Conservation (phyloP, 2,113 vertebrate species). For the Odobenus rosmarus region DNA sequence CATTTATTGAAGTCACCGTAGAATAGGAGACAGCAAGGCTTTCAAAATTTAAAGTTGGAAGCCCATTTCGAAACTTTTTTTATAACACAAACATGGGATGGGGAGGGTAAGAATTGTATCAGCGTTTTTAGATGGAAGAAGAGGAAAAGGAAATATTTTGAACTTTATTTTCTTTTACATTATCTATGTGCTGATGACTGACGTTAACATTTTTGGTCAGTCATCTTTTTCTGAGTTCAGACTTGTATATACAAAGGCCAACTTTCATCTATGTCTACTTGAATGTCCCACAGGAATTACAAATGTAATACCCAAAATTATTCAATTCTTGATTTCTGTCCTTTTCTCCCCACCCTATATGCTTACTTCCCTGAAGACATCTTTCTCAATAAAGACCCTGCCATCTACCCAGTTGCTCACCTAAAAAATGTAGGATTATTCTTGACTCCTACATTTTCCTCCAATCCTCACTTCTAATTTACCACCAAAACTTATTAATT, state of each 20-base stretch:
- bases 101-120: neutral
- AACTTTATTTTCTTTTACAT: neutral
- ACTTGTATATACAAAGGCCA: neutral
- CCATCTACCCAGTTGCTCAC: neutral
- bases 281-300: neutral
- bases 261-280: neutral
- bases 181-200: neutral
- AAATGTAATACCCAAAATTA: neutral
- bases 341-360: neutral
- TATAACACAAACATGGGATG: neutral
- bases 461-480: neutral
- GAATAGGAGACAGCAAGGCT: neutral
- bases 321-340: neutral
- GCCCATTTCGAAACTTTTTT: neutral
- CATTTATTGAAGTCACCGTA: neutral
- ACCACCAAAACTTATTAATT: neutral
- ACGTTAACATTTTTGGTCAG: neutral
- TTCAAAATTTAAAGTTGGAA: conserved; percentile 8
- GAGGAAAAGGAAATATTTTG: neutral
- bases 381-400: neutral
- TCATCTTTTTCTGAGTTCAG: neutral
- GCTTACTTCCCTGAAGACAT: neutral
- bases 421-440: neutral
- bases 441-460: neutral
- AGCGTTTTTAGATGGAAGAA: neutral